phyloP scores from a whole-genome alignment of 2,888 invertebrate genomes.

The Sarcophaga carnaria region DNA sequence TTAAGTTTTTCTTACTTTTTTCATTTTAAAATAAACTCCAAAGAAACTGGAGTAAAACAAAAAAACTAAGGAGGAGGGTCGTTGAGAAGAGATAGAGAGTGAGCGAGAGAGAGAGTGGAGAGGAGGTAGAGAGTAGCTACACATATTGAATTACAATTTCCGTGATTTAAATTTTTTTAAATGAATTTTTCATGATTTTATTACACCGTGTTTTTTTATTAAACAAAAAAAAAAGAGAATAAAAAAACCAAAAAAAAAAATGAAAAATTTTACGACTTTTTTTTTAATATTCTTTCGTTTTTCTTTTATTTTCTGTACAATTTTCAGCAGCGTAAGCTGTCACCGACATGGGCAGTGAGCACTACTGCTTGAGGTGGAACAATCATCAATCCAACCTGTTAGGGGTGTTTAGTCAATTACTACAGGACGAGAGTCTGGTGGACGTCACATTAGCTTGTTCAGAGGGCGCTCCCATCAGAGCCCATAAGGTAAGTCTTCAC shows the following conservation, averaged over 20 bases:
- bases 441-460: slow-evolving; percentile 98
- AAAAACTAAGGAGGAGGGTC: neutral
- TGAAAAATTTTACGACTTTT: too few relatives aligned
- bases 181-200: slow-evolving; percentile 44
- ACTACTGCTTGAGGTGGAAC: slow-evolving; percentile 99
- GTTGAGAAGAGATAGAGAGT: neutral
- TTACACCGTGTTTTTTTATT: slow-evolving; percentile 17
- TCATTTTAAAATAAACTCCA: too few relatives aligned
- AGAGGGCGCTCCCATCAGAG: slow-evolving; percentile 96
- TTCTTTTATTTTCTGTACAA: slow-evolving; percentile 47
- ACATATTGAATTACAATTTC: slow-evolving; percentile 66
- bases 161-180: slow-evolving; percentile 57
- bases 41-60: neutral
- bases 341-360: slow-evolving; percentile 99
- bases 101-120: neutral
- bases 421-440: slow-evolving; percentile 97
- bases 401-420: slow-evolving; percentile 97
- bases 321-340: slow-evolving; percentile 89
- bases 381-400: slow-evolving; percentile 99
- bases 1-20: neutral
- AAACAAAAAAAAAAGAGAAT: neutral
- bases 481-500: slow-evolving; percentile 88
- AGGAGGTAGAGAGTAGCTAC: neutral
- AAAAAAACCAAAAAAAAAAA: too few relatives aligned
- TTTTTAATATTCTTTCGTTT: slow-evolving; percentile 16